Base-by-base conservation (phyloP, 1,140 invertebrate genomes). In the Ruditapes philippinarum region DNA sequence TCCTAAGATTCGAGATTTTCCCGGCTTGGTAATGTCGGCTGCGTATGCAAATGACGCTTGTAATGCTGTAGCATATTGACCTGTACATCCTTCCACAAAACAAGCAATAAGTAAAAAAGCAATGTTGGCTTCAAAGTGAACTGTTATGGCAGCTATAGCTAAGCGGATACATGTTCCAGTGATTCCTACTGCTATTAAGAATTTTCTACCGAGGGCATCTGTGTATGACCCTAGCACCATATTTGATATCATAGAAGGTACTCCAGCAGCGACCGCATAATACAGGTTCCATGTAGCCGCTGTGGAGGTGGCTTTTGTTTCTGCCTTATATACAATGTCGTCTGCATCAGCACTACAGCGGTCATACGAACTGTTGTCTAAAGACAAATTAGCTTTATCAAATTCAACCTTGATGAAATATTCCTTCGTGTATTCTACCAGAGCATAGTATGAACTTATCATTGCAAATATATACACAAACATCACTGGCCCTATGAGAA, bases 31-130 rank as follows among this genome's bases (percentile, higher is more conserved):
- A 25, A 86, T 86, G 51, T 86, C 84, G 0, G 70, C 84, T 25
- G 65, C 57, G 45, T 78, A 86, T 33, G 84, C 84, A 28, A 86
- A 78, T 14, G 70, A 78, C 11, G 57, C 84, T 62, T 76, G 84
- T 9, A 78, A 25, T 19, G 54, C 40, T 0, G 84, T 78, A n/a
- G 73, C 36, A 36, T 76, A 86, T 45, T 76, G 70, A 11, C 84
- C 84, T 1, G 84, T 76, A 31, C 70, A 76, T 17, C 84, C 84
- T 60, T 86, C 84, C 19, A 86, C 38, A 76, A 86, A 86, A 42
- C 51, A 76, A 11, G 70, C 84, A 25, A 74, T 33, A 0, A 86
- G 51, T 19, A 86, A 60, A 78, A 40, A 86, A 5, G 49, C n/a
- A 25, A 86, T 38, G 17, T 57, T 31, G 14, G 51, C 31, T 7